phyloP scores from a whole-genome alignment of 2,888 invertebrate species.

The Troglohyphantes excavatus region DNA sequence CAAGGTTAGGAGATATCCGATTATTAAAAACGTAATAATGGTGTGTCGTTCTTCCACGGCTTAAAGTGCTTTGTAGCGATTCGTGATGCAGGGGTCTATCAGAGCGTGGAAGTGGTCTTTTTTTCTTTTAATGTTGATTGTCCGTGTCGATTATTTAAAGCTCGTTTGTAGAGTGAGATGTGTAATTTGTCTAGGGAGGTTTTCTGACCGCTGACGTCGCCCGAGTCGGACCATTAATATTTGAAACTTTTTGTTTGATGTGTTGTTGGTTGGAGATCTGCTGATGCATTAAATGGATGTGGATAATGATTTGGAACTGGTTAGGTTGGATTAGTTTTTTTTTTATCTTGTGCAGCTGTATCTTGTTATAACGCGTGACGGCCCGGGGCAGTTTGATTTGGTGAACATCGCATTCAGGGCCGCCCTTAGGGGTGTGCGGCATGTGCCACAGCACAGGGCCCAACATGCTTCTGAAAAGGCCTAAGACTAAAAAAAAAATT shows the following conservation, averaged over 20 bases:
- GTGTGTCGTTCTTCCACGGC: conserved; percentile 27
- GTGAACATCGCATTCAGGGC: no score
- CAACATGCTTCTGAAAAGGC: no score
- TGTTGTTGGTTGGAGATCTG: background rate
- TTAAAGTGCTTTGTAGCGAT: conserved; percentile 31
- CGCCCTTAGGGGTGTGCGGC: no score
- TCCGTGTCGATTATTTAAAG: conserved; percentile 8
- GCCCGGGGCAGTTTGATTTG: no score
- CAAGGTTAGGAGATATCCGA: conserved; percentile 48
- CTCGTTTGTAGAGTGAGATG: conserved; percentile 9
- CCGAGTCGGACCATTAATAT: background rate
- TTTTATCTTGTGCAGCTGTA: background rate
- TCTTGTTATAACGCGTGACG: background rate
- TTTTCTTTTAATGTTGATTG: background rate
- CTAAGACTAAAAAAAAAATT: no score
- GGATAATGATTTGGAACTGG: background rate
- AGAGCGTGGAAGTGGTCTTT: conserved; percentile 23
- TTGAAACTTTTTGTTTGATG: background rate
- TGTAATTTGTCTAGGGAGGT: background rate
- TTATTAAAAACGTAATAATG: background rate
- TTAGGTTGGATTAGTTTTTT: background rate
- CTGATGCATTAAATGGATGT: background rate
- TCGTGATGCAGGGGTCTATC: conserved; percentile 17
- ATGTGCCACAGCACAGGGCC: no score
- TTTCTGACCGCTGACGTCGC: background rate